Conservation (phyloP, 1,140 invertebrate species). For the Galendromus occidentalis region DNA sequence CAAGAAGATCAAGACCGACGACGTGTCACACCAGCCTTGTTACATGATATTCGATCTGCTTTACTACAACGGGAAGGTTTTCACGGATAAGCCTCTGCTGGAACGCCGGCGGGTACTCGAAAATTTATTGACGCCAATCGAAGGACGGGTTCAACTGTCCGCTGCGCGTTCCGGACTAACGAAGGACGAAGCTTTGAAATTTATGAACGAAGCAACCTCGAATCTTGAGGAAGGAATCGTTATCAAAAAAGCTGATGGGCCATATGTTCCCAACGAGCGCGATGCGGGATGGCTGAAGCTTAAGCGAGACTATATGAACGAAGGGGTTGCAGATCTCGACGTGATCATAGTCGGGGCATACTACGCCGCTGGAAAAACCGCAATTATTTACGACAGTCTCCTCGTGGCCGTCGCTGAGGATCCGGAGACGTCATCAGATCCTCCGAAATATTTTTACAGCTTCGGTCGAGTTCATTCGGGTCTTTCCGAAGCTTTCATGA, state of each 20-base stretch:
- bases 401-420: background rate
- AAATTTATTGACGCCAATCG: background rate
- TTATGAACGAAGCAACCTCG: background rate
- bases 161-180: background rate
- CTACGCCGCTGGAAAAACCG: background rate
- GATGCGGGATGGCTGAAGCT: conserved; percentile 1
- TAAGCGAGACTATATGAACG: conserved; percentile 3
- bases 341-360: background rate
- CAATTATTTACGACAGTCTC: background rate
- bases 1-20: background rate
- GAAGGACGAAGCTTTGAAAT: background rate
- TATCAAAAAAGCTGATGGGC: background rate
- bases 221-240: background rate
- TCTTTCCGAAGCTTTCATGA: background rate
- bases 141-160: background rate
- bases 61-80: background rate
- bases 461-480: background rate
- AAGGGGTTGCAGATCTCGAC: background rate
- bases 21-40: background rate
- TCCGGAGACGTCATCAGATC: background rate
- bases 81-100: background rate
- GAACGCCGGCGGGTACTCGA: background rate
- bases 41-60: background rate
- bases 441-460: background rate
- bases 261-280: background rate